Base-by-base conservation (phyloP, 2,888 invertebrate genomes). In the Andrena fulva region DNA sequence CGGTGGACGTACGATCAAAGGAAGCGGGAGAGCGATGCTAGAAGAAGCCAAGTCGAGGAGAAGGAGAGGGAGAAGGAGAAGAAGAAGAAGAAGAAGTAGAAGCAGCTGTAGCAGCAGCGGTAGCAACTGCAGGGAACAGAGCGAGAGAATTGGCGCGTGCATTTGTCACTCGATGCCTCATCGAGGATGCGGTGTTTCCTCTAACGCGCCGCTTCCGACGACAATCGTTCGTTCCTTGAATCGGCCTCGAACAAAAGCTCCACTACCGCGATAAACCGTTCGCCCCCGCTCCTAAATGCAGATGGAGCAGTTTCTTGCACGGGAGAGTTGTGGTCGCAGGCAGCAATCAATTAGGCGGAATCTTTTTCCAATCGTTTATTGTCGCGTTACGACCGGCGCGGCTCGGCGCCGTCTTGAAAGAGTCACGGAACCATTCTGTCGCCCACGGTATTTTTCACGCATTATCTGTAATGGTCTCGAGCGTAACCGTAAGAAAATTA, bases 161-260 rank as follows among this genome's bases (percentile, higher is more conserved):
- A 68, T 83, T 79, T 74, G 86, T 85, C 81, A 88, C 77, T 68
- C 56, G 87, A 82, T 85, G 84, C 71, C 85, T 86, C 84, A 82
- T 88, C 81, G 80, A 82, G 86, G 88, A 86, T 84, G 81, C 86
- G 82, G 78, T 74, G 69, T 84, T 87, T 89, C 87, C 84, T 86
- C 80, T 74, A 80, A 86, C 75, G 63, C 77, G 68, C 60, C 76
- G 83, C 74, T 85, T 85, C 89, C 80, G 76, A 83, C 85, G 68
- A 80, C 69, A 66, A 75, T 60, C 73, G 54, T 72, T 78, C 74
- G 66, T 89, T 88, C 89, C 77, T 70, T 85, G 88, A 88, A 89
- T 73, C 72, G 72, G 69, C 84, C 83, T 84, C 54, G 50, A 62
- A 77, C 66, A 66, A 69, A 54, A 52, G 48, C 66, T 24, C 48